A percentile compares a stretch with the other conserved stretches of the same genome.
phyloP scores from a whole-genome alignment of 2,113 vertebrate species.

The Paralichthys olivaceus region DNA sequence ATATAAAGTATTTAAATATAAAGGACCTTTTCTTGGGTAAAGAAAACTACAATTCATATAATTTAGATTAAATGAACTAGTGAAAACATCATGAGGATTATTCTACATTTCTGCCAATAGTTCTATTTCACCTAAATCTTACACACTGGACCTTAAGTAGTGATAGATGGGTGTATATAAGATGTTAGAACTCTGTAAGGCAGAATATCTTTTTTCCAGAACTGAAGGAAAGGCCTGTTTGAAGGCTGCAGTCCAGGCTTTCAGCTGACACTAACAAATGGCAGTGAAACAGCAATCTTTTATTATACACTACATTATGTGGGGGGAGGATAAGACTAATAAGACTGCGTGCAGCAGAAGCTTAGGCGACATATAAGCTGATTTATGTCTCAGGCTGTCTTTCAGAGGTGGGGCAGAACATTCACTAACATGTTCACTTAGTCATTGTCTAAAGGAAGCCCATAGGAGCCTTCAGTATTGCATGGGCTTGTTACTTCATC shows the following conservation, averaged over 20 bases:
- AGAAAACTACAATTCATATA: too few species aligned
- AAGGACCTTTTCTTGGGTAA: too few species aligned
- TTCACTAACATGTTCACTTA: slow-evolving; percentile 32
- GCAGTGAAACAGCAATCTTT: slow-evolving; percentile 23
- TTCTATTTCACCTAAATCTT: too few species aligned
- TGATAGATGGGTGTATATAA: slow-evolving; percentile 24
- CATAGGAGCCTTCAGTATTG: too few species aligned
- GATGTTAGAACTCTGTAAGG: slow-evolving; percentile 6
- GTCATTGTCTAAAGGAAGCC: slow-evolving; percentile 30
- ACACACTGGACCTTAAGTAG: too few species aligned
- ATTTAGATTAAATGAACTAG: too few species aligned
- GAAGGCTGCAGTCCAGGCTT: slow-evolving; percentile 21
- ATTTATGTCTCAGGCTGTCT: slow-evolving; percentile 40
- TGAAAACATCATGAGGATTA: too few species aligned
- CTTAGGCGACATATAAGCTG: slow-evolving; percentile 30
- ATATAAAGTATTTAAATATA: too few species aligned
- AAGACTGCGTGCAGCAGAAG: slow-evolving; percentile 35
- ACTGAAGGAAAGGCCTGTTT: slow-evolving; percentile 14
- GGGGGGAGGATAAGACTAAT: slow-evolving; percentile 46
- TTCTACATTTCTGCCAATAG: too few species aligned
- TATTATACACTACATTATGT: slow-evolving; percentile 41
- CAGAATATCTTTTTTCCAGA: neutral
- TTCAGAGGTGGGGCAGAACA: neutral
- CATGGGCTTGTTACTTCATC: too few species aligned
- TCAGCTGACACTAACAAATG: slow-evolving; percentile 52